A percentile compares a stretch with the other conserved stretches of the same genome.
These are phyloP conservation scores for Nannoperca obscura DNA, from an alignment of 2,797 vertebrate species.

Conservation along the genomic window DNA sequence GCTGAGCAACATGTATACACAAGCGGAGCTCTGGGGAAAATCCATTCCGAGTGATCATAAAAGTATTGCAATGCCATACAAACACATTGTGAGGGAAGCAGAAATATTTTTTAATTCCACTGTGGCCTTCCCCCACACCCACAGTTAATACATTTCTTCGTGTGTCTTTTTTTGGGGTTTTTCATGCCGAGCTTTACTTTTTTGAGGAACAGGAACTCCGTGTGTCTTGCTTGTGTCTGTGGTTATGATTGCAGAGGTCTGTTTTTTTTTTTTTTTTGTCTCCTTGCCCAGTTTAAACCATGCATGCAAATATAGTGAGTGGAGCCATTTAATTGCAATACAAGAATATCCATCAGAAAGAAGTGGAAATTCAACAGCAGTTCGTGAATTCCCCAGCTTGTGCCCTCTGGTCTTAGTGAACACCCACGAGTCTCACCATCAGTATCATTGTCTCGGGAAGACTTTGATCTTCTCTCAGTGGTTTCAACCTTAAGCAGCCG, in stretches of 20 bases:
- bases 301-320: constrained; percentile 26
- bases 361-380: constrained; percentile 45
- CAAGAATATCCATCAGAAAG: constrained; percentile 33
- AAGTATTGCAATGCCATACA: constrained; percentile 24
- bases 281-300: constrained; percentile 31
- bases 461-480: constrained; percentile 28
- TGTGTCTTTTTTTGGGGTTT: background rate
- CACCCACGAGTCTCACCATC: constrained; percentile 10
- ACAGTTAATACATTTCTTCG: constrained; percentile 4
- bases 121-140: background rate
- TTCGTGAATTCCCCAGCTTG: constrained; percentile 43
- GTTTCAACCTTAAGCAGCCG: constrained; percentile 17
- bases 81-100: constrained; percentile 30
- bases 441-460: constrained; percentile 26
- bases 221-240: constrained; percentile 16
- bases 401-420: constrained; percentile 31
- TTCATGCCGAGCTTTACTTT: constrained; percentile 16
- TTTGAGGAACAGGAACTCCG: constrained; percentile 43
- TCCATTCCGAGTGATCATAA: constrained; percentile 14
- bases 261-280: constrained; percentile 47
- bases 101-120: constrained; percentile 44
- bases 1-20: background rate
- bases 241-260: constrained; percentile 14
- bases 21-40: background rate
- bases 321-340: constrained; percentile 24